Percentiles rank a stretch among this genome's conserved stretches.
phyloP scores from a whole-genome alignment of 2,797 vertebrate species.

The Luscinia luscinia region DNA sequence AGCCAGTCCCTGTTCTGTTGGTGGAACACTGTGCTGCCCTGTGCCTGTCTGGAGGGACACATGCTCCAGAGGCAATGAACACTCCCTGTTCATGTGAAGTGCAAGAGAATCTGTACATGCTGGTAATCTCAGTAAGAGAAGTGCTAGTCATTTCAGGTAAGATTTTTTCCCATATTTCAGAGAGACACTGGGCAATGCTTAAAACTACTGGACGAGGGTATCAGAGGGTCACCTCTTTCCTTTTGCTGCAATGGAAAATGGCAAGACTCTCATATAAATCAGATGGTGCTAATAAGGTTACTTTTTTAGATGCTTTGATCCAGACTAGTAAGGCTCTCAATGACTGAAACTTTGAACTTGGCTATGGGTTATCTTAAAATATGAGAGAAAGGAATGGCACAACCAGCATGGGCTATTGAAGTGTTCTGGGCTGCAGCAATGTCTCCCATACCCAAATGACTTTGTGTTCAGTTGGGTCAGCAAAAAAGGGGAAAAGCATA shows the following conservation, averaged over 20 bases:
- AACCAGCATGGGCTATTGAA: background rate
- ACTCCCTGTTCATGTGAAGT: background rate
- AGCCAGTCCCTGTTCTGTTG: fast-evolving
- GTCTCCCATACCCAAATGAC: background rate
- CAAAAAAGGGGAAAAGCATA: background rate
- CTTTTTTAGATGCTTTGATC: background rate
- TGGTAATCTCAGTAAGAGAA: background rate
- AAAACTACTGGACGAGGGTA: background rate
- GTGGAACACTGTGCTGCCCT: background rate
- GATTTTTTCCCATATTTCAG: background rate
- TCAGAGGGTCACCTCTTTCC: too few species aligned
- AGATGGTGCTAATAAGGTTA: background rate
- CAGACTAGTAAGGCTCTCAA: background rate
- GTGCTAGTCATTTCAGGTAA: background rate
- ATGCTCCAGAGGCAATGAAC: background rate
- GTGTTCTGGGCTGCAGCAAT: background rate
- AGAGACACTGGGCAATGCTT: background rate
- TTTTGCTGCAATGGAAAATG: background rate
- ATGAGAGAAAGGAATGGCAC: background rate
- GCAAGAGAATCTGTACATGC: background rate
- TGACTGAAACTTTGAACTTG: background rate
- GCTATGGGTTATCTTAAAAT: background rate
- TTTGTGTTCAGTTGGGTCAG: background rate
- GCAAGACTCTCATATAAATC: background rate
- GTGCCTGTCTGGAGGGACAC: background rate